Conservation (phyloP, 2,797 vertebrate genomes). For the Mycteria americana region DNA sequence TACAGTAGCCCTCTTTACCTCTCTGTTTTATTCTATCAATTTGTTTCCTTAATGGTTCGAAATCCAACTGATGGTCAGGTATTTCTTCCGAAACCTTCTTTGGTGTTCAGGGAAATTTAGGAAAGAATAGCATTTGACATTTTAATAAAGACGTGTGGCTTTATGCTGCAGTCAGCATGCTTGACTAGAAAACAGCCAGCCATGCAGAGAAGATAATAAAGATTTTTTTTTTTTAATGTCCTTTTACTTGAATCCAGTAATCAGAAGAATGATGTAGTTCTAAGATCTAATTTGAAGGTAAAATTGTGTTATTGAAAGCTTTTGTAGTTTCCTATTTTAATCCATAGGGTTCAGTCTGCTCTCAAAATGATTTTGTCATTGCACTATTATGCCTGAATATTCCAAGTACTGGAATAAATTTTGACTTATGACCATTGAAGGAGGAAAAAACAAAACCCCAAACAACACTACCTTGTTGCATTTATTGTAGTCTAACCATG, state of each 20-base stretch:
- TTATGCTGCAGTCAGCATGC: slow-evolving; percentile 58
- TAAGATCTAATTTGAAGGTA: slow-evolving; percentile 47
- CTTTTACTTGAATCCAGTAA: slow-evolving; percentile 56
- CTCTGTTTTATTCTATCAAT: neutral
- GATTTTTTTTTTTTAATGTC: slow-evolving; percentile 4
- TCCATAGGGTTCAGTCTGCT: neutral
- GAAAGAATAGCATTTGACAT: slow-evolving; percentile 58
- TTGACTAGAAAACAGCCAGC: slow-evolving; percentile 45
- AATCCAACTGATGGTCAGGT: neutral
- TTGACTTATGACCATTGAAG: neutral
- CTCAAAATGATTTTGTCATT: neutral
- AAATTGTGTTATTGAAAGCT: slow-evolving; percentile 33
- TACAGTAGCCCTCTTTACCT: neutral
- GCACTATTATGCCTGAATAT: neutral
- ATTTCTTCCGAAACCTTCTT: slow-evolving; percentile 40
- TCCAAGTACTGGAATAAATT: neutral
- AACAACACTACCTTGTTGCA: neutral
- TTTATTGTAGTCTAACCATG: neutral
- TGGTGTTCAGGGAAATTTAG: slow-evolving; percentile 53
- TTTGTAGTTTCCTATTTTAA: slow-evolving; percentile 21
- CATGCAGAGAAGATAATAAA: slow-evolving; percentile 44
- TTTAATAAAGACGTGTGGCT: slow-evolving; percentile 64
- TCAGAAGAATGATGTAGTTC: slow-evolving; percentile 53
- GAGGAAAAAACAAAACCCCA: neutral
- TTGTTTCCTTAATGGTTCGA: slow-evolving; percentile 20